Base-by-base conservation (phyloP, 2,888 invertebrate species). In the Ophion slaviceki region DNA sequence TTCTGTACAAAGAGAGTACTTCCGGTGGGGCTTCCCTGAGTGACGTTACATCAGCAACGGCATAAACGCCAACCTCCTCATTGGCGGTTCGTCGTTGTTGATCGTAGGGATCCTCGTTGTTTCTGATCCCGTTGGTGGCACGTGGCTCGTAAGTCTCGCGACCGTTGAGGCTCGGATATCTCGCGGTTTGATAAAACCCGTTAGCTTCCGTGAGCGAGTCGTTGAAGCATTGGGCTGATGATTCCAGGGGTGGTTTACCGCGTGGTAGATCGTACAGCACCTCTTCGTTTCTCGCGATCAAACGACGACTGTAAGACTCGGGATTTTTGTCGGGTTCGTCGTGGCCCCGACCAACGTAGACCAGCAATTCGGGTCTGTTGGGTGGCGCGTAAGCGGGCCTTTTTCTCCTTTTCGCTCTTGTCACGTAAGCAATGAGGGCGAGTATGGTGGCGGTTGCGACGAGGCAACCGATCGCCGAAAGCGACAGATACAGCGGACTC, bases 401-500 rank as follows among this genome's bases (percentile, higher is more conserved):
- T 78, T 93, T 94, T 88, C 92, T 91, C 85, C 92, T 89, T 79
- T 92, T 92, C 2, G 90, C 89, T 4, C 92, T 87, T 0, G 93
- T 92, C 7, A 94, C 89, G 84, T 92, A 92, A 1, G 93, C 93
- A 75, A 94, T 92, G 47, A 94, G 86, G 0, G 92, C 91, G 67
- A 94, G 89, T 17, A 94, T 92, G 10, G 90, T 89, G 2, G 91
- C 92, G 0, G 93, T 93, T 0, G 92, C 92, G 7, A 88, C 89
- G 2, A 94, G 90, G 82, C 94, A 94, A 5, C 93, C 93, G n/a
- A 90, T 92, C 0, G 93, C 93, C 61, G 93, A 93, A 8, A 94
- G 87, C 2, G 93, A 91, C 45, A 94, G 90, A 78, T 93, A 93
- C n/a, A 94, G 88, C 0, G 92, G 90, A 70, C 92, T 93, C 71